Conservation (phyloP, 2,113 vertebrate species). For the Rhinoderma darwinii region DNA sequence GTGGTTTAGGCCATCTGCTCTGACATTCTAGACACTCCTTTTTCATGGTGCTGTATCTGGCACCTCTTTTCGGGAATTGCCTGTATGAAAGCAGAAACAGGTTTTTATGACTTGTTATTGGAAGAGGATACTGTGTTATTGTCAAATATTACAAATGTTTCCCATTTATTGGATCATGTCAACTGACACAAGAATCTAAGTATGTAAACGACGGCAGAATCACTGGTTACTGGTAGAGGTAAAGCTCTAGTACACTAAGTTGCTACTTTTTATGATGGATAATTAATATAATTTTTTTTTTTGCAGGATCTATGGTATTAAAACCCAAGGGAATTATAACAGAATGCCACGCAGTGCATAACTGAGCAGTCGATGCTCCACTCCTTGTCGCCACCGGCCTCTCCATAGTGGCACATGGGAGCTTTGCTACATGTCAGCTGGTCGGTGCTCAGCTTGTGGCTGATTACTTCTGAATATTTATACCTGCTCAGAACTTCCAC, state of each 20-base stretch:
- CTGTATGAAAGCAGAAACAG: constrained; percentile 22
- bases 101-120: constrained; percentile 19
- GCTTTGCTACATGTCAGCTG: too few species aligned
- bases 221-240: background rate
- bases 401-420: too few species aligned
- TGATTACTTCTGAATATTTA: too few species aligned
- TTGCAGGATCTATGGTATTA: too few species aligned
- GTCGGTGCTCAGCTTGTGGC: too few species aligned
- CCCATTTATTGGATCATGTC: background rate
- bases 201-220: background rate
- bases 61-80: constrained; percentile 38
- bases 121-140: constrained; percentile 23
- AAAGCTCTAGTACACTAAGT: background rate
- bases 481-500: too few species aligned
- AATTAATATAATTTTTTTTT: too few species aligned
- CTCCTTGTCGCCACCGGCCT: too few species aligned
- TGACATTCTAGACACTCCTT: constrained; percentile 53
- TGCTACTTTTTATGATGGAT: background rate
- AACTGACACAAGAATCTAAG: background rate
- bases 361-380: too few species aligned
- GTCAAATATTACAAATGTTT: background rate
- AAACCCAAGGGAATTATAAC: too few species aligned
- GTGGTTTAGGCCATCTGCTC: constrained; percentile 63
- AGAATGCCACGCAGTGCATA: too few species aligned
- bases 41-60: constrained; percentile 50